Base-by-base conservation (phyloP, 2,797 vertebrate species). In the Triplophysa bombifrons region DNA sequence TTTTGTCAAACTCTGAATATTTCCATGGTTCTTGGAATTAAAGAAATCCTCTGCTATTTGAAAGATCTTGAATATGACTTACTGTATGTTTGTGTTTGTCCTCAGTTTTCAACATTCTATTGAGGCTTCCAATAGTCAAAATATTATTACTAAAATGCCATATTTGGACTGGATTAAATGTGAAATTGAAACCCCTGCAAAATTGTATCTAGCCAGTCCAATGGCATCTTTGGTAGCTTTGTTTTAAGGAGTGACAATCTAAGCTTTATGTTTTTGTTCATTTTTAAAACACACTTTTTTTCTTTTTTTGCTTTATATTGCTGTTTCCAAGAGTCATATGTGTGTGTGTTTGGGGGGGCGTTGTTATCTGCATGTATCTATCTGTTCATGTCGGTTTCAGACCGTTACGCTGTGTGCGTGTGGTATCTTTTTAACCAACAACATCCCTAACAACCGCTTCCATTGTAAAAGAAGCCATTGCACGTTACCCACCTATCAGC, bases 381-480 rank as follows among this genome's bases (percentile, higher is more conserved):
- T 41, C 17, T 76, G 63, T 72, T 53, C 82, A 63, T 84, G 63
- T 58, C 34, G 85, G 77, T 76, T 84, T 64, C 63, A 78, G 20
- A 17, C 22, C 4, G 13, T 78, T 44, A 75, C 46, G 17, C 74
- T 16, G 25, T 30, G 60, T 48, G 71, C 84, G 74, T 86, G 78
- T 89, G 85, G 78, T 88, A 83, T 88, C 81, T 86, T 82, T 84
- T 71, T 56, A 72, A 82, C 80, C 76, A 85, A 81, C 69, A 72
- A 81, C 64, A 84, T 58, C 84, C 67, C 85, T 85, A 87, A 90
- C 88, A 91, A 88, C 86, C 75, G 83, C 77, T 77, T 79, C 85
- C 86, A 84, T 91, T 92, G 89, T 92, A 86, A 88, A 89, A 80
- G 83, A 90, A 72, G 84, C 87, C 86, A 85, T 88, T 90, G 89